Evolutionary conservation across 2,113 vertebrate genomes (phyloP), one percentile per base, ranked within the genome.

Genomic region (Danionella cerebrum): DNA sequence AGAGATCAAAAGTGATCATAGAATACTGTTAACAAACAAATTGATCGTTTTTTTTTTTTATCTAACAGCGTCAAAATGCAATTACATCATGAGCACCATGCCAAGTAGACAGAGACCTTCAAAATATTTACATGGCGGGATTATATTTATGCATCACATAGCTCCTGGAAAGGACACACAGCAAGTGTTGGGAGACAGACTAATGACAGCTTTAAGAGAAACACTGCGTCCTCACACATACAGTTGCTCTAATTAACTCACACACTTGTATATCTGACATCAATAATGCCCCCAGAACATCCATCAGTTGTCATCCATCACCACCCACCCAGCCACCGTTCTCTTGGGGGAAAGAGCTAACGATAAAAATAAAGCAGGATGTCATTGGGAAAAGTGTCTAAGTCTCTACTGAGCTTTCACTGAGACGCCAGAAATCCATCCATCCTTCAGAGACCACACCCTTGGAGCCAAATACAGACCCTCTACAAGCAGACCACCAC

Each of bases 321-420:
- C 14, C 18, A 31, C 41, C 57, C 73, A 59, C 67, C 7, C 12
- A 14, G 27, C 10, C n/a, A 11, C 14, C 27, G 9, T 58, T 41
- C 36, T 71, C 44, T 39, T 24, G 18, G 48, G 64, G 11, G n/a
- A 45, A 12, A 25, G 25, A 44, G 50, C 5, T 1, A 29, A 29
- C 18, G 51, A 13, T 14, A 9, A 8, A 48, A 64, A 52, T 33
- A 21, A 51, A 67, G 22, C 13, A 7, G 5, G 11, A 2, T 54
- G 69, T 45, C 27, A 39, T 53, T 13, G n/a, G 10, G 33, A 16
- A 19, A 53, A 35, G 39, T 35, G 67, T 65, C 71, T 50, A 24
- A 31, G 33, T 21, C 64, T 11, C 68, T 63, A 33, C 48, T 35
- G 55, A 39, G 29, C 14, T 35, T 22, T n/a, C 45, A 64, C 22